A percentile compares a stretch with the other conserved stretches of the same genome.
Evolutionary conservation across 2,888 invertebrate genomes (phyloP).

Genomic region (Eremobia ochroleuca): DNA sequence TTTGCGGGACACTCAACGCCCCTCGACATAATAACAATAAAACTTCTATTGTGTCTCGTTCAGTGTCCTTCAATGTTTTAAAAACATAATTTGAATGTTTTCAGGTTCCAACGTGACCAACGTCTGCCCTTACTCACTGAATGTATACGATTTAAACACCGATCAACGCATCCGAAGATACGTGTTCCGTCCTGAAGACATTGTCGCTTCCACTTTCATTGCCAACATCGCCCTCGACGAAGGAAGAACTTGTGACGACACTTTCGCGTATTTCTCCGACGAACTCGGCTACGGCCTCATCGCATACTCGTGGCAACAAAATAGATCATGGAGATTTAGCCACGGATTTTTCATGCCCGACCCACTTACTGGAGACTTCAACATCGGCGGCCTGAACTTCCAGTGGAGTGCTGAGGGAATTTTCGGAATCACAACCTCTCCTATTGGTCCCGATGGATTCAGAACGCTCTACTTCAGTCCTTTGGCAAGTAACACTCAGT

Average conservation of each 20-base stretch:
- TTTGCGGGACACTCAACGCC: no score
- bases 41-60: no score
- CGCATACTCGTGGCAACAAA: constrained; percentile 94
- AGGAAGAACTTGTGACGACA: constrained; percentile 94
- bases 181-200: constrained; percentile 93
- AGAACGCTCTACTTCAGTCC: constrained; percentile 95
- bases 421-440: constrained; percentile 94
- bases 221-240: constrained; percentile 96
- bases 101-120: constrained; percentile 91
- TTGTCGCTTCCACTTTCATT: constrained; percentile 94
- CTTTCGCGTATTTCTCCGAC: constrained; percentile 95
- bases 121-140: constrained; percentile 95
- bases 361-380: constrained; percentile 94
- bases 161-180: constrained; percentile 93
- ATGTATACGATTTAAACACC: constrained; percentile 94
- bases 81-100: constrained; percentile 59
- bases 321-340: constrained; percentile 95
- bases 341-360: constrained; percentile 96
- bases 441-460: constrained; percentile 92
- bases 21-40: no score
- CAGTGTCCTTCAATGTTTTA: no score
- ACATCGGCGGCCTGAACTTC: constrained; percentile 95
- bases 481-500: constrained; percentile 94
- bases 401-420: constrained; percentile 96
- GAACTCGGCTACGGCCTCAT: constrained; percentile 96